These are phyloP conservation scores for Agonopterix heracliana DNA, from an alignment of 2,888 invertebrate genomes.

Conservation along the genomic window DNA sequence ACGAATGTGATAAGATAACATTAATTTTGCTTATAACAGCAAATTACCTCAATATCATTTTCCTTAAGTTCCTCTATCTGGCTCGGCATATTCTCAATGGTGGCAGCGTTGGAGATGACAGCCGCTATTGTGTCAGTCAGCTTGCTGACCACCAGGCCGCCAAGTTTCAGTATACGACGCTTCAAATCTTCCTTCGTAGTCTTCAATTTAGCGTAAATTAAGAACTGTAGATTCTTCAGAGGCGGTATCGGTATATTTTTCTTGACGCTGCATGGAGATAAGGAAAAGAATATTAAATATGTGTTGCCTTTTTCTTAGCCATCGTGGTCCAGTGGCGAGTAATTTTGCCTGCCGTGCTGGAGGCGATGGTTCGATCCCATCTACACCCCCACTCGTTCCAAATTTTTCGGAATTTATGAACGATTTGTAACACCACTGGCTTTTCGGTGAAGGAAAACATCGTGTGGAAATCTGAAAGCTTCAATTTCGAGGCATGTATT, in stretches of 20 bases:
- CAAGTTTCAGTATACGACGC: constrained; percentile 81
- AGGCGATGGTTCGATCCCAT: too few relatives aligned
- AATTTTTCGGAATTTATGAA: too few relatives aligned
- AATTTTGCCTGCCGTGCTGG: too few relatives aligned
- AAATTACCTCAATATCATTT: constrained; percentile 79
- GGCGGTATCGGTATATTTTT: constrained; percentile 80
- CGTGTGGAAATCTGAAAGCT: too few relatives aligned
- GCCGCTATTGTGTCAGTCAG: constrained; percentile 81
- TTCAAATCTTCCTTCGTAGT: constrained; percentile 79
- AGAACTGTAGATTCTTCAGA: constrained; percentile 87
- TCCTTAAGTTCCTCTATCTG: constrained; percentile 81
- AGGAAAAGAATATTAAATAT: too few relatives aligned
- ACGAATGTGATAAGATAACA: not conserved
- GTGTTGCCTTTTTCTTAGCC: too few relatives aligned
- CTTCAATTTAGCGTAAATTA: constrained; percentile 76
- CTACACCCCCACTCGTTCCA: too few relatives aligned
- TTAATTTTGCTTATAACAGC: not conserved
- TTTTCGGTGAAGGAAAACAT: too few relatives aligned
- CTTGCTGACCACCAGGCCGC: constrained; percentile 83
- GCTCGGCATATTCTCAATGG: constrained; percentile 80
- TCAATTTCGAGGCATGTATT: too few relatives aligned
- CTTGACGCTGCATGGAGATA: constrained; percentile 68
- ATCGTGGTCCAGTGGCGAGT: too few relatives aligned
- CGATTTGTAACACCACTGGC: too few relatives aligned
- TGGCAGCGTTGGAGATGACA: constrained; percentile 82